Percentiles rank a stretch among this genome's conserved stretches.
Conservation (phyloP, 2,888 invertebrate species). For the Nemotelus nigrinus region DNA sequence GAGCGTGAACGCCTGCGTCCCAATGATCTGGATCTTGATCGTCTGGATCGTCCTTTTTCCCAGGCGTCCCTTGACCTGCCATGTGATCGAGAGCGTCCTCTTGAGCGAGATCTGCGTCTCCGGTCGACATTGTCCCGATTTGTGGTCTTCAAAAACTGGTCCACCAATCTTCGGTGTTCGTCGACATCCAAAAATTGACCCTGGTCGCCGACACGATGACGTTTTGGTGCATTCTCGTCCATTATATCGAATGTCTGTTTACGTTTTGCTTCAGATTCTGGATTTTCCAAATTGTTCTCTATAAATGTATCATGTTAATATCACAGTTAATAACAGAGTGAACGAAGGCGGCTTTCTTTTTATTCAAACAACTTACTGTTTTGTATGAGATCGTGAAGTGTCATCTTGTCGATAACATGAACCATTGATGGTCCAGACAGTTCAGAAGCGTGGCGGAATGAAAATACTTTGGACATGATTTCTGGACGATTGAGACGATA, state of each 20-base stretch:
- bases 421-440: constrained; percentile 68
- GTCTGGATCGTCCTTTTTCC: constrained; percentile 20
- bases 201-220: not conserved
- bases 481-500: constrained; percentile 72
- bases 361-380: constrained; percentile 24
- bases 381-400: constrained; percentile 56
- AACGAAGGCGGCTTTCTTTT: not conserved
- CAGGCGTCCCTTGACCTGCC: not conserved
- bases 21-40: constrained; percentile 42
- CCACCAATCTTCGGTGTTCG: constrained; percentile 60
- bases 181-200: constrained; percentile 56
- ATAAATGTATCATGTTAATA: not conserved
- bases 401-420: constrained; percentile 65
- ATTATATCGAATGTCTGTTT: constrained; percentile 52
- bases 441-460: constrained; percentile 76
- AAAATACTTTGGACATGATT: constrained; percentile 73
- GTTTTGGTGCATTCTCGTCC: constrained; percentile 1
- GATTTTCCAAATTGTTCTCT: constrained; percentile 30
- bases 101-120: constrained; percentile 22
- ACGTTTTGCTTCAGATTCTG: constrained; percentile 49
- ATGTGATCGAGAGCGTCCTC: constrained; percentile 18
- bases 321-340: not conserved
- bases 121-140: constrained; percentile 26
- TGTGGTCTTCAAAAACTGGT: constrained; percentile 58
- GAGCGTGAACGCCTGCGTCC: constrained; percentile 49